Percentiles rank a stretch among this genome's conserved stretches.
phyloP scores from a whole-genome alignment of 2,797 vertebrate genomes.

The Manis pentadactyla region DNA sequence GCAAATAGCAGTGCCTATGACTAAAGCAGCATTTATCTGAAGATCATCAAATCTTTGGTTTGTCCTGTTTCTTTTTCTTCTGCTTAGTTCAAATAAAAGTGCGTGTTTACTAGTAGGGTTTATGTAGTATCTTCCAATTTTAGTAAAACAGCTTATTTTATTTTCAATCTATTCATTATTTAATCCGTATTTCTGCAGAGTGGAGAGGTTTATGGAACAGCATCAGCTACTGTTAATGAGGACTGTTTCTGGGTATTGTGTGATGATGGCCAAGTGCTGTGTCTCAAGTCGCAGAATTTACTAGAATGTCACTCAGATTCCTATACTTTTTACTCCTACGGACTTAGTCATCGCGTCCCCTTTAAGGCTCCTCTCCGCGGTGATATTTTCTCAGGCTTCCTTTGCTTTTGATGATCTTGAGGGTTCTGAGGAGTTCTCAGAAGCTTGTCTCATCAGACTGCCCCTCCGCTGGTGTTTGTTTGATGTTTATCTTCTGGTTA shows the following conservation, averaged over 20 bases:
- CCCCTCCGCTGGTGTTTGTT: background rate
- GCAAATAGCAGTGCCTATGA: background rate
- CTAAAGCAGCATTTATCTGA: background rate
- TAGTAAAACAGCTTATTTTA: background rate
- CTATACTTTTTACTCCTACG: background rate
- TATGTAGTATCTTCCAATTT: background rate
- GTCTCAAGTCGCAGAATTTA: background rate
- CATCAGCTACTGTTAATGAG: background rate
- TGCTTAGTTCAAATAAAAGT: constrained; percentile 25
- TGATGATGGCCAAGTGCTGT: background rate
- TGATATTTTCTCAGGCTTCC: background rate
- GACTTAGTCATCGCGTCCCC: background rate
- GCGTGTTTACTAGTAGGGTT: background rate
- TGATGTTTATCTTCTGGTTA: background rate
- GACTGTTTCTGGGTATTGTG: background rate
- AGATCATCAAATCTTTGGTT: background rate
- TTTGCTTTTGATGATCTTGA: background rate
- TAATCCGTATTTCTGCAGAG: background rate
- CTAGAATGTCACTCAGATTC: background rate
- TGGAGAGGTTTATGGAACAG: background rate
- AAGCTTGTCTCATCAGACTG: background rate
- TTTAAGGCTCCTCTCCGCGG: background rate
- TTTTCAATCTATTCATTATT: background rate
- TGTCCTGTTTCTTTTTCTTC: background rate
- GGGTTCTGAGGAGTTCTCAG: background rate